Base-by-base conservation (phyloP, 2,113 vertebrate species). In the Hemicordylus capensis region DNA sequence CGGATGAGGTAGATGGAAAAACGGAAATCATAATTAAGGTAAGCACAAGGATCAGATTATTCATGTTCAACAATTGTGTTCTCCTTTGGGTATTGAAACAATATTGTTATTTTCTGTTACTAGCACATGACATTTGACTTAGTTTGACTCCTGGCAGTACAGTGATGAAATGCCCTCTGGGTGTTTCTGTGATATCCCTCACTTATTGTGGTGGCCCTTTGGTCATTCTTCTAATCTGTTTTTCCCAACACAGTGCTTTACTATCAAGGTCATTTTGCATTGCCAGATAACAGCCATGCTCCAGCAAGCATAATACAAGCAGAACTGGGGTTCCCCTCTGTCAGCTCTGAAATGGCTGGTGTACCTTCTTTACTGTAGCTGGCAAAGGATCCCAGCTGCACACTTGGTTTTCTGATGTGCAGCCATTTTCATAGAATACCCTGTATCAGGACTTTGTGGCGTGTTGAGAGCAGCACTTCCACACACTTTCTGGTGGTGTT, bases 21-120 rank as follows among this genome's bases (percentile, higher is more conserved):
- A 95, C 97, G n/a, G 97, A 98, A 95, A 97, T 98, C 92, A 97
- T 98, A 93, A 97, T 98, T 85, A 97, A 98, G 84, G 98, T 97
- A 94, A 85, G 96, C 4, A 37, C n/a, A 56, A 66, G 17, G 28
- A 69, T 63, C 22, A 28, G n/a, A 20, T 37, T 19, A 34, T 44
- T 48, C 34, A 8, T 11, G n/a, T 79, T 46, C n/a, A 37, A 58
- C 12, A 22, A 17, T 61, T 39, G 24, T 42, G 37, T 31, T 12
- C 24, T 6, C 7, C 1, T 56, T 70, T 81, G 15, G 26, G 34
- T 56, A 39, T 20, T 63, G 76, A 63, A 31, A 37, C 12, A 24
- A 83, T 42, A 26, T 44, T 37, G 34, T 46, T 42, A 17, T 54
- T 70, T 9, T 48, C 66, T 84, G 24, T 63, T 20, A 20, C 14